phyloP scores from a whole-genome alignment of 1,140 invertebrate genomes.

The Drosophila melanogaster region Release_6_plus_ISO1_MT NT_033777.3:30167501-30168000 shows the following conservation, averaged over 20 bases:
- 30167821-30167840: slow-evolving; percentile 97
- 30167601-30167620: slow-evolving; percentile 95
- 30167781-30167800: slow-evolving; percentile 92
- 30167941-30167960: slow-evolving; percentile 95
- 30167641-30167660: slow-evolving; percentile 91
- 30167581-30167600: slow-evolving; percentile 95
- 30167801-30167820: slow-evolving; percentile 96
- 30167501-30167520: slow-evolving; percentile 89
- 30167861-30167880: slow-evolving; percentile 92
- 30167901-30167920: slow-evolving; percentile 93
- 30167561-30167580: slow-evolving; percentile 90
- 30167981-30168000: slow-evolving; percentile 93
- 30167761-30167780: slow-evolving; percentile 93
- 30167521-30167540: background rate
- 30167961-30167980: slow-evolving; percentile 95
- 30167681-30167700: background rate
- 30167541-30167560: too few species aligned
- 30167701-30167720: slow-evolving; percentile 90
- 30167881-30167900: slow-evolving; percentile 96
- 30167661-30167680: background rate
- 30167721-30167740: slow-evolving; percentile 94
- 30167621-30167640: slow-evolving; percentile 93
- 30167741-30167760: slow-evolving; percentile 97
- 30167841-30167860: slow-evolving; percentile 92
- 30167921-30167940: slow-evolving; percentile 94